phyloP scores from a whole-genome alignment of 2,113 vertebrate species.

The Alligator mississippiensis region DNA sequence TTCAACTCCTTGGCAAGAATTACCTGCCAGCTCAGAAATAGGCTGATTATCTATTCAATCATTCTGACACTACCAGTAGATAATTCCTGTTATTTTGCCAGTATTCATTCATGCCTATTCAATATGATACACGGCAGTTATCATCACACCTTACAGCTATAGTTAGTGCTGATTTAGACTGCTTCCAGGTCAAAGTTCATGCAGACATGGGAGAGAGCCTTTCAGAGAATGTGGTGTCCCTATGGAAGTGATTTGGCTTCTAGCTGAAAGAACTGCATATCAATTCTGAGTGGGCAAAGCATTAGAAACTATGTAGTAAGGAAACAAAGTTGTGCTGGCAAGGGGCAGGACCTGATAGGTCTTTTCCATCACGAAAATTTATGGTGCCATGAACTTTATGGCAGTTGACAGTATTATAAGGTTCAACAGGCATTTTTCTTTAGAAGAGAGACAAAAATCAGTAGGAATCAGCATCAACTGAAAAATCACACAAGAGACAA shows the following conservation, averaged over 20 bases:
- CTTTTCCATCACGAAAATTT: constrained; percentile 46
- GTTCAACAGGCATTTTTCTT: constrained; percentile 72
- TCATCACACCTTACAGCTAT: neutral
- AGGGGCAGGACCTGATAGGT: constrained; percentile 51
- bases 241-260: neutral
- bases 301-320: neutral
- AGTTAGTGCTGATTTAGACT: neutral
- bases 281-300: neutral
- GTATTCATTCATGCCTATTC: constrained; percentile 53
- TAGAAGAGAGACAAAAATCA: constrained; percentile 69
- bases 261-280: neutral
- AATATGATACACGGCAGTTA: neutral
- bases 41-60: constrained; percentile 34
- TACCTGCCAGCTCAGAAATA: constrained; percentile 22
- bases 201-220: neutral
- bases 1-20: constrained; percentile 46
- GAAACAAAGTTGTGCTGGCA: neutral
- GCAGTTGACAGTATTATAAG: constrained; percentile 71
- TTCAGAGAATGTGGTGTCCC: neutral
- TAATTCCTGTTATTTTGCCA: constrained; percentile 45
- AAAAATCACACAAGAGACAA: constrained; percentile 62
- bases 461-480: constrained; percentile 72
- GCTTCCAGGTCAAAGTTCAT: neutral
- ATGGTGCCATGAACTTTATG: constrained; percentile 65
- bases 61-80: constrained; percentile 15